Evolutionary conservation across 2,113 vertebrate genomes (phyloP), one percentile per base, ranked within the genome.

Genomic region (Ceyx margarethae): DNA sequence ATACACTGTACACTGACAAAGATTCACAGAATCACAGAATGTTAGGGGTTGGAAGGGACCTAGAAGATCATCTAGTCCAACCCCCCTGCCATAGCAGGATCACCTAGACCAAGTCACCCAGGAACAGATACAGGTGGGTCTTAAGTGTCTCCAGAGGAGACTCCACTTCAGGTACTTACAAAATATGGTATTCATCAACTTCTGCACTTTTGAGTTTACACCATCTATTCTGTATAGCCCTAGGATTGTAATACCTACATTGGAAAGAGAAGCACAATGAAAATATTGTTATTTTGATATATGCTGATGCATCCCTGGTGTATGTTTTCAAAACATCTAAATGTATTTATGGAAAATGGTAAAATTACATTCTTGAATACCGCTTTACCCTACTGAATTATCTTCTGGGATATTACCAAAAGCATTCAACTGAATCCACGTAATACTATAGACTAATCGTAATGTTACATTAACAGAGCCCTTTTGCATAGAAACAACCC

Each of bases 141-240:
- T 37, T 37, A 37, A 37, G 37, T 37, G 37, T 37, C 37, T 37
- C 37, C 37, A 37, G 37, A 37, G 37, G 37, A 37, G 10, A 37
- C 37, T 37, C 37, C 37, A 42, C 6, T 35, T 57, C 46, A 61
- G 64, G 37, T 68, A 94, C 98, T 98, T 98, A 99, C 99, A 98
- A 96, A 99, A 99, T 71, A 98, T 96, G 26, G 98, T 98, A 21
- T 98, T 98, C 99, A 99, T 99, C 92, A 99, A 95, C 81, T 99
- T 98, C 96, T 99, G 99, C 31, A 99, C 99, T 97, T 99, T 99
- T 60, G 99, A 99, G 94, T 99, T 99, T 50, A 99, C 99, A 25
- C 99, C 99, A 72, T 98, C 99, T 92, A 98, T 99, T 96, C 99
- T 98, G 97, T 99, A 99, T 21, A 99, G 97, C 8, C 99, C 99